These are phyloP conservation scores for Trichonephila inaurata DNA, from an alignment of 1,140 invertebrate species.

Conservation along the genomic window DNA sequence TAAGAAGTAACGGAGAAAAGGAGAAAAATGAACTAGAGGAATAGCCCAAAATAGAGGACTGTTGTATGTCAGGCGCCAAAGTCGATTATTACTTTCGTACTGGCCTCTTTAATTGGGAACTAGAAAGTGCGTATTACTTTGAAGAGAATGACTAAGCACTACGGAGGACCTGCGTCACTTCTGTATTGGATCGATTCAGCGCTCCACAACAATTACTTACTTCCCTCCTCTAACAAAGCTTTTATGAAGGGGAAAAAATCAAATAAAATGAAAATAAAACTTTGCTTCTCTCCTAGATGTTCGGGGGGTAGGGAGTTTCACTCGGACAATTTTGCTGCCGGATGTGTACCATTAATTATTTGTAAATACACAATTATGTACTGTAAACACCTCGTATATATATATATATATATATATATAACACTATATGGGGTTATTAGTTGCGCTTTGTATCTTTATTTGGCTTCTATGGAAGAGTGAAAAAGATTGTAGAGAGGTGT, in stretches of 20 bases:
- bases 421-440: slow-evolving; percentile 11
- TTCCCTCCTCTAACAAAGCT: slow-evolving; percentile 53
- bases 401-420: too few species aligned
- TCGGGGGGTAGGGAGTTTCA: not conserved
- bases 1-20: slow-evolving; percentile 18
- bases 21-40: not conserved
- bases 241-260: slow-evolving; percentile 49
- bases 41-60: not conserved
- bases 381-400: slow-evolving; percentile 47
- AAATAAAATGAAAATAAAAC: slow-evolving; percentile 50
- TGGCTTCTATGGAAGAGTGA: not conserved
- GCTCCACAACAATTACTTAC: slow-evolving; percentile 65
- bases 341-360: slow-evolving; percentile 52
- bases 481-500: not conserved
- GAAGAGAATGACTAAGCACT: slow-evolving; percentile 70
- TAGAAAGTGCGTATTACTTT: slow-evolving; percentile 68
- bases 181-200: slow-evolving; percentile 4
- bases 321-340: slow-evolving; percentile 15
- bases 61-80: slow-evolving; percentile 5
- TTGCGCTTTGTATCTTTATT: not conserved
- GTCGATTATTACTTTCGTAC: slow-evolving; percentile 67
- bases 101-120: slow-evolving; percentile 56
- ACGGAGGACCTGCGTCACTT: slow-evolving; percentile 47
- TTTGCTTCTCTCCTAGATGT: not conserved
- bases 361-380: slow-evolving; percentile 45